Evolutionary conservation across 2,113 vertebrate genomes (phyloP), one percentile per base, ranked within the genome.

Genomic region (Triplophysa tibetana): DNA sequence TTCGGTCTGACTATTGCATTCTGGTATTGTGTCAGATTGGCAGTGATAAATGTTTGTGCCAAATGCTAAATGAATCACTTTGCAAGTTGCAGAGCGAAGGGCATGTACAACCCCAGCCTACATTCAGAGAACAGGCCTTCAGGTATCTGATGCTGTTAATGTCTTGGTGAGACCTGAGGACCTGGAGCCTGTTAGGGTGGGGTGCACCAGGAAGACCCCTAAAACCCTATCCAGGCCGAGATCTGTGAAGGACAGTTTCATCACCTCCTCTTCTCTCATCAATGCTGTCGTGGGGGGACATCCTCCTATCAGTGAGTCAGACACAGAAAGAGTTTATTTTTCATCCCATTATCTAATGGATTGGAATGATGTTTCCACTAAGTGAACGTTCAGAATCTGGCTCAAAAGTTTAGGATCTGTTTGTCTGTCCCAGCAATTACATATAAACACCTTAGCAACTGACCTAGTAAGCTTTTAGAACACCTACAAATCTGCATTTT

Each of bases 231-330:
- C 72, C 82, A 90, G 85, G 85, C 83, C 86, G 43, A 83, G 11
- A 26, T 85, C 84, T 4, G 84, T 81, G 14, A 88, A 89, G 80
- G 50, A 88, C 33, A 75, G 86, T 81, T 96, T 94, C 76, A 76
- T 56, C 58, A 96, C 93, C 82, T 87, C 92, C 1, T 94, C 94
- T 43, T 95, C 95, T 60, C 78, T 90, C 64, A 93, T 95, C 41
- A 91, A 81, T 24, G 89, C 92, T 0, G 77, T 84, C 12, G 82
- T 91, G 0, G 91, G 89, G 16, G 85, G 77, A 43, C 63, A 66
- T 8, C 62, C 86, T 45, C 8, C 88, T 74, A 26, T 81, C 3
- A 85, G 95, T 96, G 85, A 92, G 93, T 91, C 67, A 48, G 24
- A 29, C 23, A 29, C 9, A 21, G 33, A 38, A 38, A 38, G 33